Conservation (phyloP, 2,797 vertebrate genomes). For the Balearica regulorum region DNA sequence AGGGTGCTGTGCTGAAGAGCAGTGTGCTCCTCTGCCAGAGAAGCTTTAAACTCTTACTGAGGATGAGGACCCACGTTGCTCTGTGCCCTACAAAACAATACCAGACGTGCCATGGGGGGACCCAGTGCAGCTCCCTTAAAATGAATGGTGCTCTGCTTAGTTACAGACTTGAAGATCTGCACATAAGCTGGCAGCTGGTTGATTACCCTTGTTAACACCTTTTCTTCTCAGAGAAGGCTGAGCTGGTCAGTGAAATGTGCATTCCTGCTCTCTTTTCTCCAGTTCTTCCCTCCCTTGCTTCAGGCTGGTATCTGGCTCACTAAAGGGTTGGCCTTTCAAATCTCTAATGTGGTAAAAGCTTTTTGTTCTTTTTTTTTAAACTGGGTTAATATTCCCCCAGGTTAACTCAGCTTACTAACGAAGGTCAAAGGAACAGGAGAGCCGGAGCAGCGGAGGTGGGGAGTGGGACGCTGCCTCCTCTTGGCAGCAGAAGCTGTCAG, state of each 20-base stretch:
- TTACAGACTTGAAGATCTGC: conserved; percentile 12
- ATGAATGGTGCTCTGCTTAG: not conserved
- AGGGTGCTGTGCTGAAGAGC: not conserved
- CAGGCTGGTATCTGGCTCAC: not conserved
- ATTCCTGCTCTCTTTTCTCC: not conserved
- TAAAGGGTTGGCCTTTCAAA: not conserved
- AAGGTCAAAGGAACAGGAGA: conserved; percentile 26
- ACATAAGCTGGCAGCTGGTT: not conserved
- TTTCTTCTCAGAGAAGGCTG: not conserved
- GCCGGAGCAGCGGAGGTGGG: not conserved
- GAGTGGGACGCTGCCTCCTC: not conserved
- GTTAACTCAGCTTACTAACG: conserved; percentile 3
- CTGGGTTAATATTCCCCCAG: conserved; percentile 39
- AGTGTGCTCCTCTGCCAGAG: not conserved
- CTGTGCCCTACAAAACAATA: not conserved
- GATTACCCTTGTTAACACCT: conserved; percentile 47
- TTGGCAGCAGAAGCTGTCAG: conserved; percentile 16
- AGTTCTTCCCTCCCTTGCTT: not conserved
- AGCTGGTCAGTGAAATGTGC: not conserved
- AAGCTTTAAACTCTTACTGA: not conserved
- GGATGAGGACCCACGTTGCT: not conserved
- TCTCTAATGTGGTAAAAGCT: not conserved
- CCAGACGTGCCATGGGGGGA: not conserved
- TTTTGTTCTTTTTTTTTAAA: not conserved
- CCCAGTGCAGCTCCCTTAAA: not conserved